Conservation (phyloP, 2,797 vertebrate species). For the Esox masquinongy region DNA sequence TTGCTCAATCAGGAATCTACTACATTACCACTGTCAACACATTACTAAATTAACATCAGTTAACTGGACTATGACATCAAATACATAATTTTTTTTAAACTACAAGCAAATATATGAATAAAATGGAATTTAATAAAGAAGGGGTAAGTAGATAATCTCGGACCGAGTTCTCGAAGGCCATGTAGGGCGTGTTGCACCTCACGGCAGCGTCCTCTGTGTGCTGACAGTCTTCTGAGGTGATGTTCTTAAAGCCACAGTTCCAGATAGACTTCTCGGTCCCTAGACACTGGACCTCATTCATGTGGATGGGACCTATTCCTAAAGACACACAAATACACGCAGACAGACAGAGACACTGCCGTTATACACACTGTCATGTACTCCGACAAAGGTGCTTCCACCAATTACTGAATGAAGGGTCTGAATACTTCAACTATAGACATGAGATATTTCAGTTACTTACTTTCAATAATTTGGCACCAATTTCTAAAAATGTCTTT, state of each 20-base stretch:
- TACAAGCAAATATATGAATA: neutral
- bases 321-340: slow-evolving; percentile 13
- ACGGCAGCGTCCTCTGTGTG: slow-evolving; percentile 86
- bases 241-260: slow-evolving; percentile 89
- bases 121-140: neutral
- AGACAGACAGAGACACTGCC: slow-evolving; percentile 5
- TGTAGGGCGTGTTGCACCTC: slow-evolving; percentile 90
- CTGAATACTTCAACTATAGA: no score
- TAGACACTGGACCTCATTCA: slow-evolving; percentile 90
- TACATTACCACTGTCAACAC: neutral
- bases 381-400: no score
- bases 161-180: slow-evolving; percentile 90
- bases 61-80: no score
- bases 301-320: slow-evolving; percentile 92
- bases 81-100: no score
- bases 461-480: no score
- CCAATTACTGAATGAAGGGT: no score
- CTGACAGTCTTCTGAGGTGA: slow-evolving; percentile 88
- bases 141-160: slow-evolving; percentile 43
- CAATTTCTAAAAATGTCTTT: no score
- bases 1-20: neutral
- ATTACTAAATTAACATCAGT: neutral
- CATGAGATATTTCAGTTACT: no score
- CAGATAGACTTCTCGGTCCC: slow-evolving; percentile 87
- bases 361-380: no score